These are phyloP conservation scores for Esox masquinongy DNA, from an alignment of 2,797 vertebrate genomes.

Conservation along the genomic window DNA sequence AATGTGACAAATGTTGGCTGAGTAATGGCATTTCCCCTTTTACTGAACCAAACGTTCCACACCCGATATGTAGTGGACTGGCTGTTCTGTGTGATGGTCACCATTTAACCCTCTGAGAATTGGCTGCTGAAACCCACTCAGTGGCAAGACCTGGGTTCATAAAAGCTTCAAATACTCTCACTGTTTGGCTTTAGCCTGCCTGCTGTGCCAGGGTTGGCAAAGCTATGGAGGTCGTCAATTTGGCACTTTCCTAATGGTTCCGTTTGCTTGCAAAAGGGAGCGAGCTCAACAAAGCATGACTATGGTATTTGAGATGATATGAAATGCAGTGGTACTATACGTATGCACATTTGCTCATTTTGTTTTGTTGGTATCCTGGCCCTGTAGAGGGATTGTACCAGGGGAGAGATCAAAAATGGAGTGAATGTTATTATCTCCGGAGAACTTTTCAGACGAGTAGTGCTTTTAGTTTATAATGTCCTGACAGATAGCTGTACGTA, in stretches of 20 bases:
- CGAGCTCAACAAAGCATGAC: not conserved
- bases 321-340: not conserved
- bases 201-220: not conserved
- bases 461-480: not conserved
- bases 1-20: not conserved
- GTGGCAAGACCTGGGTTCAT: not conserved
- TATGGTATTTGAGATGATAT: not conserved
- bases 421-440: conserved; percentile 8
- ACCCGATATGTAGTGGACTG: not conserved
- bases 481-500: not conserved
- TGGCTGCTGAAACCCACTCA: not conserved
- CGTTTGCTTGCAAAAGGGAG: not conserved
- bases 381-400: not conserved
- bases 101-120: not conserved
- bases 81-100: not conserved
- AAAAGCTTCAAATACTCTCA: not conserved
- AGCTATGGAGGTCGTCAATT: not conserved
- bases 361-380: not conserved
- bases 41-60: not conserved
- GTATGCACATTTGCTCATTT: not conserved
- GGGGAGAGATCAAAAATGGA: not conserved
- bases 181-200: not conserved
- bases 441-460: conserved; percentile 15
- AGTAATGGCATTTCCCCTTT: not conserved
- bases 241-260: not conserved